phyloP scores from a whole-genome alignment of 2,797 vertebrate genomes.

The Apogon talboti region DNA sequence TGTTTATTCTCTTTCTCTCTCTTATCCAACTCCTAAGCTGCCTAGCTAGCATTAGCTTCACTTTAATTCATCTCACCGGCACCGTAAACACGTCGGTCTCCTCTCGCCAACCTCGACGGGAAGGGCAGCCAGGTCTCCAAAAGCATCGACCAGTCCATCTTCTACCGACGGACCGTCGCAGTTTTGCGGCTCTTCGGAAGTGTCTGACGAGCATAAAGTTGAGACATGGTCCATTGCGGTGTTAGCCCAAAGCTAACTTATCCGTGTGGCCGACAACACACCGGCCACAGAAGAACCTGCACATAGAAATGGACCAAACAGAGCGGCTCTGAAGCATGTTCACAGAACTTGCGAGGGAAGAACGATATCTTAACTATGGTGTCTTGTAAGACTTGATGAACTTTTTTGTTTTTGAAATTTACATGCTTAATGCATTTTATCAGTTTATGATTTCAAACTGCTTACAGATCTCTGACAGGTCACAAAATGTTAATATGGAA shows the following conservation, averaged over 20 bases:
- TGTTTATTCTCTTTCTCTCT: too few species aligned
- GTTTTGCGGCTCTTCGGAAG: conserved; percentile 28
- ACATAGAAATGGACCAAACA: conserved; percentile 33
- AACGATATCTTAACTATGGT: too few species aligned
- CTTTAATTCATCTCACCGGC: conserved; percentile 85
- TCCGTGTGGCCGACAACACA: conserved; percentile 17
- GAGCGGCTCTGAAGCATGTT: not conserved
- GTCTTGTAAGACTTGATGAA: too few species aligned
- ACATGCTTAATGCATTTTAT: too few species aligned
- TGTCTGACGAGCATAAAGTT: conserved; percentile 18
- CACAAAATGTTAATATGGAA: too few species aligned
- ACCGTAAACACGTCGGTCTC: conserved; percentile 90
- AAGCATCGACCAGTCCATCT: conserved; percentile 73
- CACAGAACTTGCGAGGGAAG: too few species aligned
- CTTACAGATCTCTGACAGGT: too few species aligned
- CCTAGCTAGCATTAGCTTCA: conserved; percentile 66
- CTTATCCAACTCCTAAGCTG: conserved; percentile 4
- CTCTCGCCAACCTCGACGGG: conserved; percentile 88
- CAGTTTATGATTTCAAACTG: too few species aligned
- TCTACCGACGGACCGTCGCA: conserved; percentile 31
- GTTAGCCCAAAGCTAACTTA: conserved; percentile 57
- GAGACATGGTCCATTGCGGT: conserved; percentile 63
- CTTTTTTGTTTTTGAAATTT: too few species aligned
- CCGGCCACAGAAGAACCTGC: not conserved
- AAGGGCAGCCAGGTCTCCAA: conserved; percentile 87